Conservation (phyloP, 2,113 vertebrate genomes). For the Apodemus speciosus region DNA sequence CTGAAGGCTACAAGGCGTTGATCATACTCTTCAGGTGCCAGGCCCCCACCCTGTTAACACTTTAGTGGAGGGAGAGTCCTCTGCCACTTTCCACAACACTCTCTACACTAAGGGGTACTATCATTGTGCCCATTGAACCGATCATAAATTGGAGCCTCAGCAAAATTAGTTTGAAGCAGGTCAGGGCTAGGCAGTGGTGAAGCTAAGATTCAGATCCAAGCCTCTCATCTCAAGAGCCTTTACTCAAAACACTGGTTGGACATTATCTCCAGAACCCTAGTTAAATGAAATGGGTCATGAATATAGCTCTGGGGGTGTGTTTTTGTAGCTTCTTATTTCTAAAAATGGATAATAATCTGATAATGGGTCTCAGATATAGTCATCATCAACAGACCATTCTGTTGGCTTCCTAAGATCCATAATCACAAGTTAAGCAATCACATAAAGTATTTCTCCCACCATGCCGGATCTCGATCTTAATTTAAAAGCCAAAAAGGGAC, state of each 20-base stretch:
- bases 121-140: not conserved
- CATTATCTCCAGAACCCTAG: not conserved
- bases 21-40: not conserved
- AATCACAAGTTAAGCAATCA: not conserved
- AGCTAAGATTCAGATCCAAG: not conserved
- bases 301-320: not conserved
- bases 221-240: not conserved
- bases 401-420: constrained; percentile 2
- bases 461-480: not conserved
- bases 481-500: not conserved
- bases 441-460: not conserved
- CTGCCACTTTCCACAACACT: not conserved
- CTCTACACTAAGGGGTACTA: not conserved
- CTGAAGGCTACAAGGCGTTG: not conserved
- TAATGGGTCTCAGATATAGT: not conserved
- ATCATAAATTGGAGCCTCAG: not conserved
- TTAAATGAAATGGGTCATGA: not conserved
- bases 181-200: not conserved
- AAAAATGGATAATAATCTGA: not conserved
- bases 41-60: not conserved
- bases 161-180: not conserved
- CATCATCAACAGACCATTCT: not conserved
- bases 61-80: not conserved
- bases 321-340: constrained; percentile 5
- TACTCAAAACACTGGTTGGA: not conserved